Percentiles rank a stretch among this genome's conserved stretches.
These are phyloP conservation scores for Pituophis catenifer DNA, from an alignment of 2,113 vertebrate species.

Conservation along the genomic window DNA sequence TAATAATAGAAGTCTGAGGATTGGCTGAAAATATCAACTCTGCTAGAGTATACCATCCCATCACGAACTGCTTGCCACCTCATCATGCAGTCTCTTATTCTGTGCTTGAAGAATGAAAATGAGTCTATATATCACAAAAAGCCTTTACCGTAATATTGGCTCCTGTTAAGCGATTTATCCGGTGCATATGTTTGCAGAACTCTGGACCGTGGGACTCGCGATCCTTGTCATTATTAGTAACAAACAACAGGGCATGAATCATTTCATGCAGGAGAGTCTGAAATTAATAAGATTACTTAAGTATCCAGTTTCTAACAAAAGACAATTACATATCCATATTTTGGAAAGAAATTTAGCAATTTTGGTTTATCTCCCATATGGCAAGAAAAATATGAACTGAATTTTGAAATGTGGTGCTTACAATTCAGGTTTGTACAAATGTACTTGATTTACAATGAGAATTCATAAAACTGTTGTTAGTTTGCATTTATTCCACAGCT, in stretches of 20 bases:
- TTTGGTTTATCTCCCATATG: neutral
- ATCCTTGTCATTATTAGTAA: constrained; percentile 91
- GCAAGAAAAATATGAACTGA: neutral
- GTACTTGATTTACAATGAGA: neutral
- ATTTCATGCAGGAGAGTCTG: constrained; percentile 97
- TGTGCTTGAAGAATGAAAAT: neutral
- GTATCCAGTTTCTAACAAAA: neutral
- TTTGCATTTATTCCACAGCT: neutral
- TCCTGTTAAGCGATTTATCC: constrained; percentile 87
- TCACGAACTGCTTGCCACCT: neutral
- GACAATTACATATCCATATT: neutral
- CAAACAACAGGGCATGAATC: constrained; percentile 96
- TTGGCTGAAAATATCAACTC: neutral
- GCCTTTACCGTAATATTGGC: constrained; percentile 85
- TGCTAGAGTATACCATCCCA: neutral
- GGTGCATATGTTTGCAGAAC: constrained; percentile 93
- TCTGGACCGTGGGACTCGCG: constrained; percentile 90
- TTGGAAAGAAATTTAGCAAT: neutral
- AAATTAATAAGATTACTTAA: constrained; percentile 19
- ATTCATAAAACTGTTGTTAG: neutral
- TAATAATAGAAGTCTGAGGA: neutral
- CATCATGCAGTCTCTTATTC: neutral
- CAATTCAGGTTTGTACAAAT: neutral
- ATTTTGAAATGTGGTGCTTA: neutral
- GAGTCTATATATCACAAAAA: neutral